Evolutionary conservation across 2,888 invertebrate genomes (phyloP).

Genomic region (Chironomus tentans): DNA sequence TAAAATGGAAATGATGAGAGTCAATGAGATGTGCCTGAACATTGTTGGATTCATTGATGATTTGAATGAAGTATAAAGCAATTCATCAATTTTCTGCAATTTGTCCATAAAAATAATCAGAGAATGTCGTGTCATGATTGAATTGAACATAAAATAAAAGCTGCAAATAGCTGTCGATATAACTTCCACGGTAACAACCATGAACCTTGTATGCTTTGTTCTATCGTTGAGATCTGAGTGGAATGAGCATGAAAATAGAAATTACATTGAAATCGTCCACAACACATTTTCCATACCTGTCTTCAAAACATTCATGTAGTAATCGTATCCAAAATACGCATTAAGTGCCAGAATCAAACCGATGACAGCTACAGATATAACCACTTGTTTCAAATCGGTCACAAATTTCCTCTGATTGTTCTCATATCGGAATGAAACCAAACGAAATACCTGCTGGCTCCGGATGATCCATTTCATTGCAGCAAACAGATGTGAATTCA

Average conservation of each 20-base stretch:
- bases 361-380: neutral
- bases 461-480: neutral
- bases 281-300: too few relatives aligned
- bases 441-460: neutral
- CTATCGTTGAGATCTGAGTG: too few relatives aligned
- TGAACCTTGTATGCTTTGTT: neutral
- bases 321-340: too few relatives aligned
- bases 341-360: too few relatives aligned
- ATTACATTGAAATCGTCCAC: too few relatives aligned
- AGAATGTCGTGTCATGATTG: neutral
- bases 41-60: neutral
- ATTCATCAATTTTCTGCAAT: slow-evolving; percentile 11
- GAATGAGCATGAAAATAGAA: too few relatives aligned
- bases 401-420: neutral
- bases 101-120: slow-evolving; percentile 16
- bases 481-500: neutral
- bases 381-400: neutral
- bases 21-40: neutral
- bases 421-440: slow-evolving; percentile 3
- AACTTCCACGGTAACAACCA: neutral
- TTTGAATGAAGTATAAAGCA: neutral
- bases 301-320: too few relatives aligned
- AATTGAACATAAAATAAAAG: neutral
- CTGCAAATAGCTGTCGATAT: neutral
- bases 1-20: neutral